Conservation (phyloP, 2,113 vertebrate genomes). For the Girardinichthys multiradiatus region DNA sequence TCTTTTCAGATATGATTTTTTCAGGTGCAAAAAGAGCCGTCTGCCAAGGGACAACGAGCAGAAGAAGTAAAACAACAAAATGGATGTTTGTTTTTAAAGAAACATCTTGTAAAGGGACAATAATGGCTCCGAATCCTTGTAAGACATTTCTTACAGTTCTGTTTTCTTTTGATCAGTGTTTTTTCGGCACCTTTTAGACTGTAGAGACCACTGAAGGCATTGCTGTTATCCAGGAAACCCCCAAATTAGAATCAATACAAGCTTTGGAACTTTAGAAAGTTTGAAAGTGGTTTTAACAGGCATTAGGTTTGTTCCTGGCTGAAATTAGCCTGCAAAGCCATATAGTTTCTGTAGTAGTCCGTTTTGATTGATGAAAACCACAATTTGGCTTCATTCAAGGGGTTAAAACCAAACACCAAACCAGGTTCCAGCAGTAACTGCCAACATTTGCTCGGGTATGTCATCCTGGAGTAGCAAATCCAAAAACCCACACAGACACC, state of each 20-base stretch:
- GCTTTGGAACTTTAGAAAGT: background rate
- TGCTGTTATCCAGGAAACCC: background rate
- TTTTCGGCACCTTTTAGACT: background rate
- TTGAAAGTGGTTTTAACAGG: background rate
- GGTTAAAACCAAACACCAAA: background rate
- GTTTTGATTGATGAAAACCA: background rate
- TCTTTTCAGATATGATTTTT: no score
- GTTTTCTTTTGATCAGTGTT: background rate
- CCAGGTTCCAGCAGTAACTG: conserved; percentile 1
- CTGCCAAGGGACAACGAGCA: no score
- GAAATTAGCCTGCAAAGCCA: background rate
- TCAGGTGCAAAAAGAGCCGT: no score
- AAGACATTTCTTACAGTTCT: background rate
- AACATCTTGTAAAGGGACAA: background rate
- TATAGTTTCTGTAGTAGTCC: background rate
- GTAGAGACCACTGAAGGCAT: background rate
- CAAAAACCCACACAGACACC: conserved; percentile 42
- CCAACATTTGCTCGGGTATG: conserved; percentile 48
- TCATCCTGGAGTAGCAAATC: conserved; percentile 36
- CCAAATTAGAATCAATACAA: background rate
- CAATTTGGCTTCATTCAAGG: background rate
- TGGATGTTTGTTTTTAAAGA: no score
- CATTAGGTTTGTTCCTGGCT: background rate
- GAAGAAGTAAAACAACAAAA: no score
- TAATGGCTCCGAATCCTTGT: background rate